A percentile compares a stretch with the other conserved stretches of the same genome.
These are phyloP conservation scores for Diarsia rubi DNA, from an alignment of 2,888 invertebrate species.

Conservation along the genomic window DNA sequence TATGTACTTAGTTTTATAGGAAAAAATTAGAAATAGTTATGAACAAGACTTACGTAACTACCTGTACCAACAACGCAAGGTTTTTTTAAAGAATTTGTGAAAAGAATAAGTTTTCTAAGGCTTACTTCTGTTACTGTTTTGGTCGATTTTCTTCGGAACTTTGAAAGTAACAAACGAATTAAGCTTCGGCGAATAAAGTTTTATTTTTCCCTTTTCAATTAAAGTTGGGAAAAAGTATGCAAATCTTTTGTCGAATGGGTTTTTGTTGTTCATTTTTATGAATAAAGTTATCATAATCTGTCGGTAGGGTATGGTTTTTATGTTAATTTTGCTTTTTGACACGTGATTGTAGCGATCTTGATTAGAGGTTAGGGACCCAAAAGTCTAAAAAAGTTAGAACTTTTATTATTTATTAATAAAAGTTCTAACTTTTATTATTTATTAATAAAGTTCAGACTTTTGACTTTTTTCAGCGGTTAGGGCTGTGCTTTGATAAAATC, in stretches of 20 bases:
- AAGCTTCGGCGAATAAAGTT: conserved; percentile 30
- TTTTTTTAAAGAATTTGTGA: conserved; percentile 44
- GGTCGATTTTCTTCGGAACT: conserved; percentile 28
- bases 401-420: no score
- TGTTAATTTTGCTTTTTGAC: conserved; percentile 3
- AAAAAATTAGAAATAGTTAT: not conserved
- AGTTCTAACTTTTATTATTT: no score
- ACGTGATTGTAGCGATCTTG: not conserved
- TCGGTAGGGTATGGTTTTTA: conserved; percentile 2
- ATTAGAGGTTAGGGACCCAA: not conserved
- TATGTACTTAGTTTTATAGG: not conserved
- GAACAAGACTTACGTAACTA: not conserved
- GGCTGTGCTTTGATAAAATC: no score
- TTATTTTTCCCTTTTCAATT: conserved; percentile 32
- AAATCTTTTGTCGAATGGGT: conserved; percentile 18
- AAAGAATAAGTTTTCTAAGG: conserved; percentile 34
- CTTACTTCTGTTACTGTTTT: conserved; percentile 43
- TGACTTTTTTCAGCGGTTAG: no score
- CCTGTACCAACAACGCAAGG: conserved; percentile 13
- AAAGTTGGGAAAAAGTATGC: conserved; percentile 29
- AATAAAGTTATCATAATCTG: conserved; percentile 6
- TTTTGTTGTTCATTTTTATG: conserved; percentile 12
- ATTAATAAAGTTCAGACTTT: no score
- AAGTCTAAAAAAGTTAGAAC: not conserved
- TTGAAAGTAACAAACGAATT: conserved; percentile 40